These are phyloP conservation scores for Cloeon dipterum DNA, from an alignment of 2,888 invertebrate genomes.

Conservation along the genomic window DNA sequence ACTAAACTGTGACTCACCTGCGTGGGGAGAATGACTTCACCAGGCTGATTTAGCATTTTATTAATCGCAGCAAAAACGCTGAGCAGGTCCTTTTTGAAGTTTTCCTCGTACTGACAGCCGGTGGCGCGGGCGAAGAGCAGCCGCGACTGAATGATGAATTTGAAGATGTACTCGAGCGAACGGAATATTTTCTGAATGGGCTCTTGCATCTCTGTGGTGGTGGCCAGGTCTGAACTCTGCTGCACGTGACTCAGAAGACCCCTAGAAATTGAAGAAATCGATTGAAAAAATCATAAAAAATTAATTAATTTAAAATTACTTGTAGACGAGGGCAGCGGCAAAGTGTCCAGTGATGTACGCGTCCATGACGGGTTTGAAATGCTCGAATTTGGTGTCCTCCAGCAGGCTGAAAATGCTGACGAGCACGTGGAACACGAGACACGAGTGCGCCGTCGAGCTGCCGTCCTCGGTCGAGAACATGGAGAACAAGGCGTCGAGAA, in stretches of 20 bases:
- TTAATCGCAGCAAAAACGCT: slow-evolving; percentile 58
- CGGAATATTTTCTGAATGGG: slow-evolving; percentile 76
- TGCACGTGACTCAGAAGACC: slow-evolving; percentile 73
- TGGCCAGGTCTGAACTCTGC: slow-evolving; percentile 70
- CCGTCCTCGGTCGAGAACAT: slow-evolving; percentile 87
- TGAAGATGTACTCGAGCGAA: slow-evolving; percentile 78
- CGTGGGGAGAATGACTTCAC: slow-evolving; percentile 52
- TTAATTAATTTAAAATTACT: slow-evolving; percentile 27
- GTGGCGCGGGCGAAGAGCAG: slow-evolving; percentile 64
- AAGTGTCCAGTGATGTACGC: slow-evolving; percentile 87
- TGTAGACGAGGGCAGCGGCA: slow-evolving; percentile 83
- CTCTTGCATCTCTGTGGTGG: slow-evolving; percentile 67
- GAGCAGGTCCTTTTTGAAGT: slow-evolving; percentile 58
- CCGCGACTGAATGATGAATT: slow-evolving; percentile 75
- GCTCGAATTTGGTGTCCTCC: slow-evolving; percentile 78
- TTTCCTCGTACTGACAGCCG: slow-evolving; percentile 72
- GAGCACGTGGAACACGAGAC: slow-evolving; percentile 75
- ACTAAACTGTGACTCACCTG: too few relatives aligned
- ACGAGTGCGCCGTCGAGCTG: slow-evolving; percentile 69
- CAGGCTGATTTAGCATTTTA: slow-evolving; percentile 44
- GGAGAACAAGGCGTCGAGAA: slow-evolving; percentile 77
- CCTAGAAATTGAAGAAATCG: slow-evolving; percentile 20
- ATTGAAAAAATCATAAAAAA: slow-evolving; percentile 5
- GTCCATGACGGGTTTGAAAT: slow-evolving; percentile 83
- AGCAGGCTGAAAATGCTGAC: slow-evolving; percentile 75